These are phyloP conservation scores for Pseudonaja textilis DNA, from an alignment of 2,113 vertebrate species.

Conservation along the genomic window DNA sequence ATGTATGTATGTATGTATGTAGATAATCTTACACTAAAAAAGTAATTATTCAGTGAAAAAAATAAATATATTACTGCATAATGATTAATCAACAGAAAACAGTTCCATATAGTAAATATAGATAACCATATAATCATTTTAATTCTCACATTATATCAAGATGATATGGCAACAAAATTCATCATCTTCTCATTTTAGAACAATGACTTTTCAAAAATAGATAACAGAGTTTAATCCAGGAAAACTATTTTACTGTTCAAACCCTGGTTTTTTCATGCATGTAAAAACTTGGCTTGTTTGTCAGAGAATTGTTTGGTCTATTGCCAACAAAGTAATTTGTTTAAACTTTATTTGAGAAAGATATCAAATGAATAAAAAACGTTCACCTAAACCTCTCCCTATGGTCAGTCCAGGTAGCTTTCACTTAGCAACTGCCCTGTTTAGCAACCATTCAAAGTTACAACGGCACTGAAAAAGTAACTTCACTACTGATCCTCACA, in stretches of 20 bases:
- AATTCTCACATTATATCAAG: not conserved
- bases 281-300: not conserved
- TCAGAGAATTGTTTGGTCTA: not conserved
- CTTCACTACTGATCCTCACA: not conserved
- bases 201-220: not conserved
- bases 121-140: not conserved
- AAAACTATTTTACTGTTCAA: not conserved
- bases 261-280: not conserved
- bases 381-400: not conserved
- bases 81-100: not conserved
- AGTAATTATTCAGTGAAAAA: not conserved
- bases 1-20: no score
- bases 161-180: not conserved
- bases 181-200: not conserved
- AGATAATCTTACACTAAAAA: not conserved
- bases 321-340: not conserved
- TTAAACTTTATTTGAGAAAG: not conserved
- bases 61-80: not conserved
- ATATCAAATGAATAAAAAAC: not conserved
- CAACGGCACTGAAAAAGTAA: not conserved
- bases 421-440: not conserved
- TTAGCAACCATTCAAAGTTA: not conserved
- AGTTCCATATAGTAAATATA: not conserved
- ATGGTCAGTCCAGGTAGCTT: not conserved
- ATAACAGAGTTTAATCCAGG: no score